Base-by-base conservation (phyloP, 1,140 invertebrate species). In the Ylistrum balloti region DNA sequence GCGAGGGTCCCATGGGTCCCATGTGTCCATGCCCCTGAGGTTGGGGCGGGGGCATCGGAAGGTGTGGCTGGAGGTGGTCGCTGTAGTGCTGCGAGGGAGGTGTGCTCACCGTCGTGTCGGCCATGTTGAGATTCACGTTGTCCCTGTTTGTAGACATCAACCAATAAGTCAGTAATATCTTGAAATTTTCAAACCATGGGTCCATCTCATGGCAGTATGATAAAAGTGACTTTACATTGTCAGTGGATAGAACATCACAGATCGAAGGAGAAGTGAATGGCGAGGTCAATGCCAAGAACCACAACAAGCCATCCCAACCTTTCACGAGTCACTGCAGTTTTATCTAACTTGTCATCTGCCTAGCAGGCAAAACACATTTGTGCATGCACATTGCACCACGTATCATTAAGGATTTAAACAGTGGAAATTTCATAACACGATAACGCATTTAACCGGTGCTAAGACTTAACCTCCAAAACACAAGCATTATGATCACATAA, bases 181-280 rank as follows among this genome's bases (percentile, higher is more conserved):
- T 94, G 89, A 94, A 94, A 88, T 94, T 94, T 22, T 93, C 90
- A 91, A 92, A 94, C 88, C 93, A 94, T 86, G 91, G 91, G 91
- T 94, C 93, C 92, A 93, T 93, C 56, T 38, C 90, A 87, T 45
- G 20, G 22, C 85, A 87, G 86, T 74, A 74, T 22, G 56, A 3
- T 74, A 74, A n/a, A 74, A 74, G 11, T 5, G 5, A 28, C n/a
- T 74, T 28, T 74, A 74, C 56, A 74, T 74, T 28, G 56, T 74
- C 56, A 74, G 56, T 74, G n/a, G 56, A 5, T 28, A 28, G 22
- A 74, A 74, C 17, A 74, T 74, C 22, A 5, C 22, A 74, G 56
- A 11, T n/a, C n/a, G 11, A 74, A 22, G 28, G 56, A 74, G 56
- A 5, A n/a, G 56, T n/a, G 22, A 7, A 74, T 1, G 28, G 5